Conservation (phyloP, 2,113 vertebrate genomes). For the Toxotes jaculatrix region DNA sequence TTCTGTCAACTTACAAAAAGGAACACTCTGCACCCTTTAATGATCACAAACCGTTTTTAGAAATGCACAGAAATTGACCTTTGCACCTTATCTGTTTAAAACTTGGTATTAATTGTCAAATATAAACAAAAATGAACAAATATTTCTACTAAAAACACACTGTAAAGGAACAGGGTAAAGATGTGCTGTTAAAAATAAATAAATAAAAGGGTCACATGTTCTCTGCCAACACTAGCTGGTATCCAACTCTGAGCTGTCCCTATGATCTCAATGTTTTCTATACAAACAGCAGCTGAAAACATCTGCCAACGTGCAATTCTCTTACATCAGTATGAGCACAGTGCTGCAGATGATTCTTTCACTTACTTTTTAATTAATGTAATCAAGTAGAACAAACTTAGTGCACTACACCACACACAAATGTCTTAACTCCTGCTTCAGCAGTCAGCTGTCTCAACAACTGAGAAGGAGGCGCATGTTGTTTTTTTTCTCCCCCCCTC, state of each 20-base stretch:
- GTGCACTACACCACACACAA: neutral
- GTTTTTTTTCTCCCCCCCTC: neutral
- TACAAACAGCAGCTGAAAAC: constrained; percentile 13
- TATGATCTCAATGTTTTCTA: neutral
- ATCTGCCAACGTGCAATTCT: neutral
- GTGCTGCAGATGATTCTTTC: neutral
- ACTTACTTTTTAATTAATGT: neutral
- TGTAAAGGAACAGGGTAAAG: neutral
- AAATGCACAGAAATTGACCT: neutral
- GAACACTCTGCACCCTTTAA: neutral
- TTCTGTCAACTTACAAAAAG: neutral
- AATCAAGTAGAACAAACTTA: neutral
- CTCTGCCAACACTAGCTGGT: neutral
- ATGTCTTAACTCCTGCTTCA: neutral
- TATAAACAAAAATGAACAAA: neutral
- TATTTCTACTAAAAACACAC: neutral
- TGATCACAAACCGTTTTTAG: neutral
- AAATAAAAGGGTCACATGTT: neutral
- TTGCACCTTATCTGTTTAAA: neutral
- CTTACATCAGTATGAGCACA: neutral
- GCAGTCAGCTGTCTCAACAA: constrained; percentile 30
- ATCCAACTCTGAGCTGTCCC: neutral
- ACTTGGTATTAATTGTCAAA: neutral
- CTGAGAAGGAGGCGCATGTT: neutral
- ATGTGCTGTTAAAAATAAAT: neutral